A percentile compares a stretch with the other conserved stretches of the same genome.
Conservation (phyloP, 1,140 invertebrate species). For the Matsumurasca onukii region DNA sequence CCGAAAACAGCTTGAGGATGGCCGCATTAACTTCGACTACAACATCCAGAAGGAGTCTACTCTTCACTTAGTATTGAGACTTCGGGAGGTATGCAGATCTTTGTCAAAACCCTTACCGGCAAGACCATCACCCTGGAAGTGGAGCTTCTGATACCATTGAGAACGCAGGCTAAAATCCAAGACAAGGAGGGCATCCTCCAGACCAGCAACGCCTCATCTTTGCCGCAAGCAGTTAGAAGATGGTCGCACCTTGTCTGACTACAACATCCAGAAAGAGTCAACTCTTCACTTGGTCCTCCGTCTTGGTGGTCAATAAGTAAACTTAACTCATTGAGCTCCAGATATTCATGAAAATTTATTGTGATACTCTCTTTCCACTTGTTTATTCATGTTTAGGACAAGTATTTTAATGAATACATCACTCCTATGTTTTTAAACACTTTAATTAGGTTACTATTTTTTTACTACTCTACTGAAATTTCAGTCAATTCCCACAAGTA, state of each 20-base stretch:
- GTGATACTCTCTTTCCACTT: too few relatives aligned
- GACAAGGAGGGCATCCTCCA: constrained; percentile 69
- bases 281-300: constrained; percentile 76
- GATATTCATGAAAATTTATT: too few relatives aligned
- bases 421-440: too few relatives aligned
- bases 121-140: too few relatives aligned
- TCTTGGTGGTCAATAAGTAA: constrained; percentile 73
- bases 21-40: constrained; percentile 79
- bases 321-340: too few relatives aligned
- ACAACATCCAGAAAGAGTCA: too few relatives aligned
- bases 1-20: constrained; percentile 94
- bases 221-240: constrained; percentile 81
- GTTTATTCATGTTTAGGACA: too few relatives aligned
- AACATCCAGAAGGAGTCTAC: too few relatives aligned
- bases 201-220: constrained; percentile 62
- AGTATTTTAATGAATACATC: too few relatives aligned
- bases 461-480: too few relatives aligned
- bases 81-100: constrained; percentile 93
- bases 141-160: constrained; percentile 74
- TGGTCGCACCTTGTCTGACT: constrained; percentile 73
- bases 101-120: constrained; percentile 65
- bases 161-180: constrained; percentile 78
- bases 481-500: too few relatives aligned
- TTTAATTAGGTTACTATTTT: too few relatives aligned
- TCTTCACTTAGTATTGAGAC: constrained; percentile 87